Evolutionary conservation across 2,888 invertebrate genomes (phyloP), one percentile per base, ranked within the genome.

Genomic region (Elysia crispata): DNA sequence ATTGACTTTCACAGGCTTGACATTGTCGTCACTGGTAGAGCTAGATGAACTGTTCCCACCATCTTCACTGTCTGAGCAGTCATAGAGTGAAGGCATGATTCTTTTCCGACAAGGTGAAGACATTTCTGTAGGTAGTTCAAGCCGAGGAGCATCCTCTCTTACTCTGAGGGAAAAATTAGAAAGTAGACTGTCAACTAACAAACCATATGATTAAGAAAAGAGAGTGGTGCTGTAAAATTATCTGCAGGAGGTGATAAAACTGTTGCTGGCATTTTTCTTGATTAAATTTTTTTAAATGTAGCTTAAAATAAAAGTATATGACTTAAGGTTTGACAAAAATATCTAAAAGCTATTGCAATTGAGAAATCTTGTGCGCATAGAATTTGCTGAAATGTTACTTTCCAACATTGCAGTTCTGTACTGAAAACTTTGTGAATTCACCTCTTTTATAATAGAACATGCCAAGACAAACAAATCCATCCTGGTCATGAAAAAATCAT

Each of bases 81-180:
- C 50, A 30, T 30, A 60, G 30, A n/a, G 25, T 1, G 62, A 57
- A 1, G 67, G 11, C 15, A 70, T 30, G 23, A 76, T 69, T 70
- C 79, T 50, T 62, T 80, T 80, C 15, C 80, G 73, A 8, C 75
- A 80, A 60, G 80, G 80, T 28, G 80, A 80, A 1, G 57, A 23
- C n/a, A 76, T 30, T 31, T 80, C 76, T n/a, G 28, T n/a, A 0
- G 49, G 49, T 31, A 82, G 57, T 80, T 80, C 84, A 50, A 87
- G 79, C 66, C 88, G 82, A 41, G 89, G 89, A 11, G 89, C 89
- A 86, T 88, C 87, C 82, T 87, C 87, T 78, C 85, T 83, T 20
- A 89, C 87, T 74, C 89, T 81, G 69, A 18, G 15, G 1, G 77
- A 62, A 60, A 62, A 54, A 20, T n/a, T 25, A 23, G 20, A 20